These are phyloP conservation scores for Pissodes strobi DNA, from an alignment of 1,140 invertebrate species.

Conservation along the genomic window DNA sequence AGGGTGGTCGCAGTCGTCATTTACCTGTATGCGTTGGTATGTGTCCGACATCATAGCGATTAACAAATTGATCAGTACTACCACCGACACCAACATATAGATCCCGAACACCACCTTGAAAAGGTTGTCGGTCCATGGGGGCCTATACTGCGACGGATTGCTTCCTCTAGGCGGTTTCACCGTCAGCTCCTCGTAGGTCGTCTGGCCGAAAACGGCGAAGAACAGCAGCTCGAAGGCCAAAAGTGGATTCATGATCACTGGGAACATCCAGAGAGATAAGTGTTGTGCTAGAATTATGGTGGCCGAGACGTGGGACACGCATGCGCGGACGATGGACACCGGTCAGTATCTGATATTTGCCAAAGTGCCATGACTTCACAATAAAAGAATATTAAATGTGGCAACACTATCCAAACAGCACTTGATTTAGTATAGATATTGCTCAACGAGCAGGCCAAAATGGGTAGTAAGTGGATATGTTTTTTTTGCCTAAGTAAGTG, in stretches of 20 bases:
- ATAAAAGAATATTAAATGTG: no score
- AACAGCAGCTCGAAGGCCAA: conserved; percentile 96
- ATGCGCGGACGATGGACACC: not conserved
- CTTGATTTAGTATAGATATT: no score
- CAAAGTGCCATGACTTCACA: not conserved
- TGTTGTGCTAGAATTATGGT: no score
- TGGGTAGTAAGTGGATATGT: no score
- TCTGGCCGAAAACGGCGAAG: conserved; percentile 98
- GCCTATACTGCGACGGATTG: conserved; percentile 45
- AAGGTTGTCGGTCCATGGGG: conserved; percentile 77
- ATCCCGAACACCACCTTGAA: conserved; percentile 90
- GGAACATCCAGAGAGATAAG: not conserved
- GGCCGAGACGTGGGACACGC: not conserved
- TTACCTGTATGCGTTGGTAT: conserved; percentile 94
- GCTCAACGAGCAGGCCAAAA: no score
- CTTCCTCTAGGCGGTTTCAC: no score
- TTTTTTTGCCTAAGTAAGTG: no score
- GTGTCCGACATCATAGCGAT: conserved; percentile 99
- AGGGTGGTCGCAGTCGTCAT: no score
- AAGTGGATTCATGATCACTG: conserved; percentile 83
- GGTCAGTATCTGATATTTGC: not conserved
- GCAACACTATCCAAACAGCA: no score
- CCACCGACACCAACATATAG: conserved; percentile 96
- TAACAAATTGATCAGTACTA: conserved; percentile 97
- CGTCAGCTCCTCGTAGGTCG: conserved; percentile 83